Evolutionary conservation across 2,888 invertebrate genomes (phyloP), one percentile per base, ranked within the genome.

Genomic region (Bedellia somnulentella): DNA sequence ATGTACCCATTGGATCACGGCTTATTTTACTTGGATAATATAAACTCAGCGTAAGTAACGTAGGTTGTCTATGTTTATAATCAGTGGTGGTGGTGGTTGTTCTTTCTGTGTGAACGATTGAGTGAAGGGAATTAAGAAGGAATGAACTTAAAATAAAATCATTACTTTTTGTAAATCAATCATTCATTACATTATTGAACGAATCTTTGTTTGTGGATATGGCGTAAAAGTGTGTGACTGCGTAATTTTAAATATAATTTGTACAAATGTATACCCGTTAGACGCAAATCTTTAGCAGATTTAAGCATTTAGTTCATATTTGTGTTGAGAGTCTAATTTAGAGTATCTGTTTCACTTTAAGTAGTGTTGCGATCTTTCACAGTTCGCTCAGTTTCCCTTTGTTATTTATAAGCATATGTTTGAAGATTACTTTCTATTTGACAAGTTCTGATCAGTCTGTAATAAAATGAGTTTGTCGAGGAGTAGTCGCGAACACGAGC

Each of bases 251-350:
- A 22, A 10, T 67, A 64, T 64, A 57, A 58, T 64, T 62, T 62
- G 55, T 55, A 59, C 58, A 61, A 58, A 59, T 59, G 46, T 55
- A 59, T 62, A 51, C 45, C 55, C 44, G 50, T 48, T 53, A 53
- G 67, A 73, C 71, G 63, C 67, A 54, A 66, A 70, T 68, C 70
- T 45, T n/a, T 33, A 46, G 41, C 47, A 45, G 64, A 57, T 68
- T 70, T 54, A 52, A 63, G 67, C 24, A 34, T 28, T 33, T 29
- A 25, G 12, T 30, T 30, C 18, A 25, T 30, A 9, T 27, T 1
- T 28, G 15, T 6, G 9, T 27, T 33, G 15, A 10, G 25, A 24
- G 30, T 15, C 15, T 29, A 24, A 17, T 27, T 2, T 18, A n/a
- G n/a, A n/a, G n/a, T n/a, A 18, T 30, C 22, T 5, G 14, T 27